Conservation (phyloP, 2,888 invertebrate genomes). For the Scaptomyza cyrtandrae region DNA sequence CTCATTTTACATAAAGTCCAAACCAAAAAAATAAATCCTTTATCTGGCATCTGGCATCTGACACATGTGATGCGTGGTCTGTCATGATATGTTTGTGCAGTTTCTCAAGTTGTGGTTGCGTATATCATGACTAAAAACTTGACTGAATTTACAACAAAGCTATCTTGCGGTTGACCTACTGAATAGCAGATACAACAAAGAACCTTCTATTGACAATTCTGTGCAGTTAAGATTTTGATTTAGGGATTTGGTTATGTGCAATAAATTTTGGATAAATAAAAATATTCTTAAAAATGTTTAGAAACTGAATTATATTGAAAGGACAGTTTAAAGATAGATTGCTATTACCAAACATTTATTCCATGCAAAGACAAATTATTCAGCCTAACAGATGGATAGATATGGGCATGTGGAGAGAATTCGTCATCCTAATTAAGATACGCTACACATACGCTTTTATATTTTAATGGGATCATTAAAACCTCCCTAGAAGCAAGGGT, state of each 20-base stretch:
- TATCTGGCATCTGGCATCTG: constrained; percentile 21
- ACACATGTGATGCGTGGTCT: constrained; percentile 9
- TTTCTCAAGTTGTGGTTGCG: constrained; percentile 21
- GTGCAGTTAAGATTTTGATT: background rate
- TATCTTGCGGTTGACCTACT: constrained; percentile 7
- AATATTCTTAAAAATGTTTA: too few relatives aligned
- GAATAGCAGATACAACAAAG: background rate
- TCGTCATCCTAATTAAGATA: background rate
- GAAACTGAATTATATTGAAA: too few relatives aligned
- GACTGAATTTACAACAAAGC: background rate
- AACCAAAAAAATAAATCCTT: background rate
- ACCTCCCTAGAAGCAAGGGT: background rate
- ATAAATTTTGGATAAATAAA: background rate
- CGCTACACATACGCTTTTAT: background rate
- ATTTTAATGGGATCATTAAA: background rate
- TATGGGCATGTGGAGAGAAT: background rate
- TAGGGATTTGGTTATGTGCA: background rate
- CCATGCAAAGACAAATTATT: background rate
- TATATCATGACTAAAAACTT: constrained; percentile 2
- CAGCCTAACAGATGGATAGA: background rate
- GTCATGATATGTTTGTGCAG: background rate
- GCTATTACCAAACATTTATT: too few relatives aligned
- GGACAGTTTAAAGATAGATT: too few relatives aligned
- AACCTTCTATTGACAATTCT: background rate
- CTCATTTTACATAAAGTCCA: too few relatives aligned